Evolutionary conservation across 2,113 vertebrate genomes (phyloP), one percentile per base, ranked within the genome.

Genomic region (Neoarius graeffei): DNA sequence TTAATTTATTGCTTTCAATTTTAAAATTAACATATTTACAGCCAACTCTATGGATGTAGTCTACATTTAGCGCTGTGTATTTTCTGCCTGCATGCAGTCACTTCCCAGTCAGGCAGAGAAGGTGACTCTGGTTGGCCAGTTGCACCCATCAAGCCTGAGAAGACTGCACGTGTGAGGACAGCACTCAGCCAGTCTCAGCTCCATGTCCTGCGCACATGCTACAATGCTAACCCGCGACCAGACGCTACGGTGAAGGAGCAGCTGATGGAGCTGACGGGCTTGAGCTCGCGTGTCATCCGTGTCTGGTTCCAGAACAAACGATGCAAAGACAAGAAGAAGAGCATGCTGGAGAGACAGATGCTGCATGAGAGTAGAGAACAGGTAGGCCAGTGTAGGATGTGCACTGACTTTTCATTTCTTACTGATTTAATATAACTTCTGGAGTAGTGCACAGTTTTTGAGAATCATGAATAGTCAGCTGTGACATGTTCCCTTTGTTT

Each of bases 221-320:
- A 99, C 88, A 97, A 96, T 14, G 97, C 97, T 86, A 99, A 99
- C 95, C 98, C 98, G 80, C 93, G 98, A 90, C 98, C 98, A 1
- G 98, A 99, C 90, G 98, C 98, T 69, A 96, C 98, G 73, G 97
- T 99, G 97, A 99, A 99, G 95, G 98, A 99, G 93, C 98, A 98
- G 95, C 96, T 99, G 85, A 97, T 99, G 92, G 98, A 99, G 93
- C 98, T 99, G 98, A 99, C 98, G 0, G 96, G 98, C 66, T 95
- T 99, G 85, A 99, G 97, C 89, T 97, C 98, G 10, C 89, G 98
- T 1, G 98, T 99, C 88, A 99, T 99, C 92, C 96, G 98, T 60
- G 97, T 99, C 86, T 99, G 98, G 98, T 99, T 99, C 95, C 98
- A 99, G 95, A 99, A 99, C 95, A 99, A 99, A 91, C 96, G 98